Evolutionary conservation across 30 jellyfish, hydroid and myxozoan species (phyloP).

Genomic region (Turritopsis dohrnii): DNA sequence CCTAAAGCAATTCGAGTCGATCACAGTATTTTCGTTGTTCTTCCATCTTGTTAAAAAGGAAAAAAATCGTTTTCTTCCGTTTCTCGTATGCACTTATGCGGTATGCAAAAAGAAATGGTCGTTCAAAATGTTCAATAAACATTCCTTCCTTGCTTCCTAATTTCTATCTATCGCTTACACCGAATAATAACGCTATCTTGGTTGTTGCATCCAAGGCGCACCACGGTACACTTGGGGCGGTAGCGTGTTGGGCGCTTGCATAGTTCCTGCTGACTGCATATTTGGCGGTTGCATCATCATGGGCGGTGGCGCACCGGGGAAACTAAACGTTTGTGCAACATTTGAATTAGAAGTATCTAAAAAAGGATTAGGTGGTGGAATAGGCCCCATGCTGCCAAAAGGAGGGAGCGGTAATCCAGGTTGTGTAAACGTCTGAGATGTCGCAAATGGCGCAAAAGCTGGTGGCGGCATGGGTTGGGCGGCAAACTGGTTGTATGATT

Average conservation of each 20-base stretch:
- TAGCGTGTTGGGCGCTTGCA: neutral
- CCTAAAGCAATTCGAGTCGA: no score
- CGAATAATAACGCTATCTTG: neutral
- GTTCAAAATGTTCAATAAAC: neutral
- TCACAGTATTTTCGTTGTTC: no score
- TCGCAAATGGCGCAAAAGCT: neutral
- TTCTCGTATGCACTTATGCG: no score
- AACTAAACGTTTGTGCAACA: neutral
- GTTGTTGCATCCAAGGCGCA: constrained; percentile 10
- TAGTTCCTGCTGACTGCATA: neutral
- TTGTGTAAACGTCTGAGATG: neutral
- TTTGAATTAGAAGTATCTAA: neutral
- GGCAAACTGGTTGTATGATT: constrained; percentile 10
- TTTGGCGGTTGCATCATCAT: constrained; percentile 18
- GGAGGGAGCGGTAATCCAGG: constrained; percentile 10
- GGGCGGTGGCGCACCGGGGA: neutral
- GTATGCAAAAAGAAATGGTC: no score
- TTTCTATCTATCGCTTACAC: neutral
- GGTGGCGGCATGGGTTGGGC: constrained; percentile 29
- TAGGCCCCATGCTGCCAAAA: neutral
- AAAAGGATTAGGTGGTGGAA: neutral
- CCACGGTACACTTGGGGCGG: neutral
- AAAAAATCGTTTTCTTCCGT: no score
- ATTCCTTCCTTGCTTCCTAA: neutral
- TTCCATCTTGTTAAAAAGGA: no score